A percentile compares a stretch with the other conserved stretches of the same genome.
These are phyloP conservation scores for Saccostrea echinata DNA, from an alignment of 1,140 invertebrate genomes.

Conservation along the genomic window DNA sequence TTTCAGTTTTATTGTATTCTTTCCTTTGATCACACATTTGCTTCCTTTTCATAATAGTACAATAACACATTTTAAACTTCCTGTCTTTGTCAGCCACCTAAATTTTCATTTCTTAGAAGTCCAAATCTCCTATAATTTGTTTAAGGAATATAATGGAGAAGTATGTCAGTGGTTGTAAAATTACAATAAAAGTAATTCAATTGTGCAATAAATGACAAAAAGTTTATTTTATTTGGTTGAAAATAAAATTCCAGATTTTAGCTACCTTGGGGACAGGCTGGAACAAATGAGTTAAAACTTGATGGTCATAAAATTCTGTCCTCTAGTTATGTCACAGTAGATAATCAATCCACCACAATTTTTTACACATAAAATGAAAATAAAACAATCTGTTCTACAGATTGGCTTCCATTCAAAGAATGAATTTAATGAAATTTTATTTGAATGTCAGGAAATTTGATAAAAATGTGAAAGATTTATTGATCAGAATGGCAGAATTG, in stretches of 20 bases:
- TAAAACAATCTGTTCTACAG: slow-evolving; percentile 36
- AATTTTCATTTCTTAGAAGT: not conserved
- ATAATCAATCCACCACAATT: not conserved
- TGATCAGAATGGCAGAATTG: slow-evolving; percentile 1
- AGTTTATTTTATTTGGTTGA: slow-evolving; percentile 1
- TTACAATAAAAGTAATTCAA: not conserved
- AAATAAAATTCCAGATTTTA: slow-evolving; percentile 21
- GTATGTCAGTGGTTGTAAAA: not conserved
- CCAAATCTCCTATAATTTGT: not conserved
- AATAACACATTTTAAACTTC: not conserved
- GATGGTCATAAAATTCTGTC: not conserved
- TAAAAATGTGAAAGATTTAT: slow-evolving; percentile 25
- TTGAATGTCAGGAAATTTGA: slow-evolving; percentile 21
- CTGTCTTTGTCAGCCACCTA: not conserved
- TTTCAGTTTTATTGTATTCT: not conserved
- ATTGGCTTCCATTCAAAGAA: not conserved
- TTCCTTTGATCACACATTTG: not conserved
- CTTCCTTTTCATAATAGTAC: not conserved
- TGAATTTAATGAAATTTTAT: slow-evolving; percentile 7
- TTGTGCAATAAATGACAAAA: slow-evolving; percentile 19
- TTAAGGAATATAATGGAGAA: not conserved
- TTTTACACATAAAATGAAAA: not conserved
- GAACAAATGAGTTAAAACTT: not conserved
- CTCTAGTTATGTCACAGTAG: not conserved
- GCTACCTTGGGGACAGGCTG: not conserved